Percentiles rank a stretch among this genome's conserved stretches.
Conservation (phyloP, 1,140 invertebrate genomes). For the Lordiphosa mommai region DNA sequence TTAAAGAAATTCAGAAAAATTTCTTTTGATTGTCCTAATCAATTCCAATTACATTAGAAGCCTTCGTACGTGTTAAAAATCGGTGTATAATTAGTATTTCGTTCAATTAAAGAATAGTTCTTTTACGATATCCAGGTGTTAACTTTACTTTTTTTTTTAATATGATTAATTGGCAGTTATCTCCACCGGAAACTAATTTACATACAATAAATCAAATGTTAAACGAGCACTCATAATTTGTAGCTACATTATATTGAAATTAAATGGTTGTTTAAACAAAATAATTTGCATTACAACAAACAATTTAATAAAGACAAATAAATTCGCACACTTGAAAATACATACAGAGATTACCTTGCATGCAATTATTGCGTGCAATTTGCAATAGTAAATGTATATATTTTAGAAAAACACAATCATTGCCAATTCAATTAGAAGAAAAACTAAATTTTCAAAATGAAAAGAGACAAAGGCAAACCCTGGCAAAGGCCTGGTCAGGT, state of each 20-base stretch:
- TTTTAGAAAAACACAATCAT: background rate
- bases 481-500: conserved; percentile 1
- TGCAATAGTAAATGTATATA: conserved; percentile 5
- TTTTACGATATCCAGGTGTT: background rate
- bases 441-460: conserved; percentile 57
- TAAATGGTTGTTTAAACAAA: conserved; percentile 31
- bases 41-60: too few relatives aligned
- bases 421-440: conserved; percentile 47
- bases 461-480: conserved; percentile 28
- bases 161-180: conserved; percentile 3
- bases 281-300: conserved; percentile 15
- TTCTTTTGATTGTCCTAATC: too few relatives aligned
- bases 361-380: background rate
- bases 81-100: too few relatives aligned
- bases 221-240: conserved; percentile 25
- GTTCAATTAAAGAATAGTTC: too few relatives aligned
- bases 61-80: too few relatives aligned
- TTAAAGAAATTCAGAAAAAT: too few relatives aligned
- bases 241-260: too few relatives aligned
- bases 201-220: conserved; percentile 31
- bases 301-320: conserved; percentile 10
- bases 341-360: conserved; percentile 1
- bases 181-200: conserved; percentile 44
- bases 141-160: background rate
- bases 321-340: conserved; percentile 51